A percentile compares a stretch with the other conserved stretches of the same genome.
Evolutionary conservation across 2,797 vertebrate genomes (phyloP).

Genomic region (Sebastiscus albofasciatus): DNA sequence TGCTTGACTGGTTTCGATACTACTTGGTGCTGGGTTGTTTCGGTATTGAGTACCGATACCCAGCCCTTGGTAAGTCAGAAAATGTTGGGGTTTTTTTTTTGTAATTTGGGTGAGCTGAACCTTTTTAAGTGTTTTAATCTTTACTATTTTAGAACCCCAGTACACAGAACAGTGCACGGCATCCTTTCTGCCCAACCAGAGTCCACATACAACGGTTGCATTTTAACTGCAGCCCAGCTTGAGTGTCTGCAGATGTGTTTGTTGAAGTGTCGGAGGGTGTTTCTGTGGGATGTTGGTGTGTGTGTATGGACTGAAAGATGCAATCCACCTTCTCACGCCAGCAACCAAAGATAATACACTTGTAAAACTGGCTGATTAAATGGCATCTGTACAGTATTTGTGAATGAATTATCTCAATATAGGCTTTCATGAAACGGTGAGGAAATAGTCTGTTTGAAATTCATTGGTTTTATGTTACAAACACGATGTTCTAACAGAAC

Average conservation of each 20-base stretch:
- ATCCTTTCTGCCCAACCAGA: neutral
- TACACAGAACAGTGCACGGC: neutral
- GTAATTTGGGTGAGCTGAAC: neutral
- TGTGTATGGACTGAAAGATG: neutral
- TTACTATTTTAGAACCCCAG: neutral
- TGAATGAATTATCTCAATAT: neutral
- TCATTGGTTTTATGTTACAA: slow-evolving; percentile 3
- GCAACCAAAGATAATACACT: neutral
- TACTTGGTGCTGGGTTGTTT: too few relatives aligned
- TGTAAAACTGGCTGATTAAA: neutral
- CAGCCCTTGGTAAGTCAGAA: neutral
- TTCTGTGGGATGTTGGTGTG: neutral
- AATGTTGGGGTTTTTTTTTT: neutral
- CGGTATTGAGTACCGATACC: too few relatives aligned
- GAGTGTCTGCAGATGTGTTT: slow-evolving; percentile 31
- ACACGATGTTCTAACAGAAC: neutral
- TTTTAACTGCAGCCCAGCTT: slow-evolving; percentile 6
- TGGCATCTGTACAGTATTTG: neutral
- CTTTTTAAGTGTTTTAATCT: neutral
- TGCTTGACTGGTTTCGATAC: too few relatives aligned
- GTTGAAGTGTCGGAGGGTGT: slow-evolving; percentile 11
- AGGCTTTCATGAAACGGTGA: neutral
- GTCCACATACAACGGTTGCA: neutral
- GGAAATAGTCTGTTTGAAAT: neutral
- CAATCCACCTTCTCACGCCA: neutral